phyloP scores from a whole-genome alignment of 2,113 vertebrate genomes.

The Labeo rohita region DNA sequence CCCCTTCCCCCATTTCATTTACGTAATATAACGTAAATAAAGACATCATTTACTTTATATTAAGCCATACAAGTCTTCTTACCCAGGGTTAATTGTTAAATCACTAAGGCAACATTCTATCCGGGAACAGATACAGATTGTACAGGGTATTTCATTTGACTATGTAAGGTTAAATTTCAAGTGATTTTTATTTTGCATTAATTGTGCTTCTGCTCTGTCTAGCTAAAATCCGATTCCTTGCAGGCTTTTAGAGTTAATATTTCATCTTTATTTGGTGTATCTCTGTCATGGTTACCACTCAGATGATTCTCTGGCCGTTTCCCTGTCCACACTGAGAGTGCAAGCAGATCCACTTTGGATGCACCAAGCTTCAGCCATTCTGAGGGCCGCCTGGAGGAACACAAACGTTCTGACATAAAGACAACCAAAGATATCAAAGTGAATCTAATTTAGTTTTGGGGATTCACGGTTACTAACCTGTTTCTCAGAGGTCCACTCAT shows the following conservation, averaged over 20 bases:
- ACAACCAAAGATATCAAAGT: background rate
- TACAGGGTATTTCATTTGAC: background rate
- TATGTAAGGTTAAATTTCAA: background rate
- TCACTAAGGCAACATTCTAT: constrained; percentile 18
- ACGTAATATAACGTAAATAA: too few species aligned
- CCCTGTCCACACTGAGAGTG: constrained; percentile 81
- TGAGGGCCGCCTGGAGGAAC: constrained; percentile 79
- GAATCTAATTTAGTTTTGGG: background rate
- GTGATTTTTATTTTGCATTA: constrained; percentile 6
- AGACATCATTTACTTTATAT: too few species aligned
- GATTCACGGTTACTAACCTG: constrained; percentile 73
- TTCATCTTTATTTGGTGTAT: constrained; percentile 4
- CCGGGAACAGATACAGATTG: background rate
- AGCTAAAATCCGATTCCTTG: background rate
- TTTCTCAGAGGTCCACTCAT: constrained; percentile 60
- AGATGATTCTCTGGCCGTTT: constrained; percentile 71
- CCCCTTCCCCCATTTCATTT: too few species aligned
- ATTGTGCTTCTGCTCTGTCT: constrained; percentile 24
- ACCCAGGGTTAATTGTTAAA: background rate
- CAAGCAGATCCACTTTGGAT: constrained; percentile 84
- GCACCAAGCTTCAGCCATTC: constrained; percentile 90
- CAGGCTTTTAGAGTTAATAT: background rate
- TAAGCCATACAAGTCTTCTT: too few species aligned
- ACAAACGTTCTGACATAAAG: background rate
- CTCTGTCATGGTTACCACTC: constrained; percentile 7